Conservation (phyloP, 2,113 vertebrate genomes). For the Sphyrna mokarran region DNA sequence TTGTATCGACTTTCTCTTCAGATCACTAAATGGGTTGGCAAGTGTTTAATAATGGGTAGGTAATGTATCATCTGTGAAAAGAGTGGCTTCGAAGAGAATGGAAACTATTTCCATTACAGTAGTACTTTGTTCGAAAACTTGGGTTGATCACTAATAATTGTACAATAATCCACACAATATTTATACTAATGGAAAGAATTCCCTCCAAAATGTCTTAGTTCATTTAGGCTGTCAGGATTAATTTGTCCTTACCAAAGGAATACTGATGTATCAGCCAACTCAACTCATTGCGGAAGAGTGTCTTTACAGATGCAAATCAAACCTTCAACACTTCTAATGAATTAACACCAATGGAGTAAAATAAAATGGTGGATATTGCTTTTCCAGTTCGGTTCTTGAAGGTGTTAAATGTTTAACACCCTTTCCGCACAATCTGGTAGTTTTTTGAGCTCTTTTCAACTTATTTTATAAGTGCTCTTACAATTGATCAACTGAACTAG, state of each 20-base stretch:
- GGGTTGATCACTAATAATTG: not conserved
- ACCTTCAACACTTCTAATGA: constrained; percentile 14
- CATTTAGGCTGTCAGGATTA: not conserved
- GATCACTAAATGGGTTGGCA: not conserved
- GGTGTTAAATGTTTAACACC: not conserved
- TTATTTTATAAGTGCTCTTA: not conserved
- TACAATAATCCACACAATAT: not conserved
- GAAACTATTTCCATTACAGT: not conserved
- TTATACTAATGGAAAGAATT: not conserved
- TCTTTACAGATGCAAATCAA: constrained; percentile 28
- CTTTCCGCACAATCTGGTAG: not conserved
- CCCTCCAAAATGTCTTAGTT: not conserved
- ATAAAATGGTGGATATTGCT: constrained; percentile 12
- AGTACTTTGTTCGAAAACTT: not conserved
- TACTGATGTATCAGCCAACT: not conserved
- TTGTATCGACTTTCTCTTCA: not conserved
- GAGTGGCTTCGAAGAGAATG: not conserved
- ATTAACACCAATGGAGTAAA: not conserved
- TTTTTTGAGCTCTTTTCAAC: not conserved
- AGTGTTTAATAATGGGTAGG: not conserved
- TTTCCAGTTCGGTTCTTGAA: not conserved
- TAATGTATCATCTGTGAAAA: not conserved
- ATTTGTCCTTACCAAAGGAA: not conserved
- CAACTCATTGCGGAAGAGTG: not conserved
- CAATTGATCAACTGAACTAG: not conserved